These are phyloP conservation scores for Phrixothrix hirtus DNA, from an alignment of 2,888 invertebrate genomes.

Conservation along the genomic window DNA sequence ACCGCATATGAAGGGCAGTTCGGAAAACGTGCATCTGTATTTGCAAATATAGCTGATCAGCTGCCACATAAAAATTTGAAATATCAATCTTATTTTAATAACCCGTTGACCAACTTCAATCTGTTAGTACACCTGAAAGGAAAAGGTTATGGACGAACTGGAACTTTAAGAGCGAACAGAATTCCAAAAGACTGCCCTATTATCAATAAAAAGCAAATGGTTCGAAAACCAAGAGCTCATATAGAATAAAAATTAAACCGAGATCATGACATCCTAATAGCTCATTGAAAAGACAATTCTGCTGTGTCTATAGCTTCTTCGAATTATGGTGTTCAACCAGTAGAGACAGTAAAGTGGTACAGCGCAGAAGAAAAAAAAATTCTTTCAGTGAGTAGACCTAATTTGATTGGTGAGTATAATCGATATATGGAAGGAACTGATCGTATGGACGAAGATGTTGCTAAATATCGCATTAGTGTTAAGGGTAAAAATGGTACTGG, in stretches of 20 bases:
- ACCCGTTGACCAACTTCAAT: too few species aligned
- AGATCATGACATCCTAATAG: not conserved
- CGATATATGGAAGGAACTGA: constrained; percentile 4
- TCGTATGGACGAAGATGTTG: not conserved
- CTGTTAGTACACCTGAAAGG: not conserved
- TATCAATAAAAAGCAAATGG: not conserved
- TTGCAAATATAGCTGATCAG: too few species aligned
- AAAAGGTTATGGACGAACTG: not conserved
- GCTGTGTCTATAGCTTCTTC: too few species aligned
- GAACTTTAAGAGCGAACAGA: not conserved
- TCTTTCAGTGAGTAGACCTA: not conserved
- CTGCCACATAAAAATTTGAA: too few species aligned
- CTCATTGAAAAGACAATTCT: not conserved
- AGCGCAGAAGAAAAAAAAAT: not conserved
- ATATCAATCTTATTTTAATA: too few species aligned
- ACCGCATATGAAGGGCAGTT: not conserved
- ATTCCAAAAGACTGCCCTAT: not conserved
- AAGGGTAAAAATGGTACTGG: constrained; percentile 5
- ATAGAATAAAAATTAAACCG: not conserved
- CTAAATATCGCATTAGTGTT: not conserved
- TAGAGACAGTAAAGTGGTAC: not conserved
- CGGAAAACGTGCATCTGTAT: not conserved
- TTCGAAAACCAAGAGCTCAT: not conserved
- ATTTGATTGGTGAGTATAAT: too few species aligned
- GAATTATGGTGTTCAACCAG: not conserved